phyloP scores from a whole-genome alignment of 2,888 invertebrate genomes.

The Philhelius pedissequus region DNA sequence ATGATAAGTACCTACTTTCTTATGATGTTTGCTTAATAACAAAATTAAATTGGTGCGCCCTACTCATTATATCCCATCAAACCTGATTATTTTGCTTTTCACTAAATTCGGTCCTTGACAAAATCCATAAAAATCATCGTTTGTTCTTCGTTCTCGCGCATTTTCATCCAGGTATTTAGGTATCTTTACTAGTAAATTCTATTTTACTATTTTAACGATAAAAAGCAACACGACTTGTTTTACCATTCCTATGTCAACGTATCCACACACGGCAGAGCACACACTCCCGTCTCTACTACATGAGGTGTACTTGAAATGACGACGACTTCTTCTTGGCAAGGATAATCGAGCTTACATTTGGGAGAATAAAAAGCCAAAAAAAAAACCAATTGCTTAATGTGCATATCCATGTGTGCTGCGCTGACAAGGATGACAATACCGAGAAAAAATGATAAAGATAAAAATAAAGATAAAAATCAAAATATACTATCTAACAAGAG shows the following conservation, averaged over 20 bases:
- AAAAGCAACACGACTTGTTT: neutral
- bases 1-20: too few species aligned
- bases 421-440: constrained; percentile 3
- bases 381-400: constrained; percentile 29
- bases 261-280: neutral
- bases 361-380: neutral
- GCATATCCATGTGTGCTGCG: constrained; percentile 32
- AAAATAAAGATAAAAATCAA: constrained; percentile 28
- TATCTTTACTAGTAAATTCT: neutral
- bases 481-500: neutral
- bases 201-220: neutral
- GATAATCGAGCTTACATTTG: neutral
- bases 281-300: neutral
- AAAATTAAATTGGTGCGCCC: neutral
- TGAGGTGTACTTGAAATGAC: too few species aligned
- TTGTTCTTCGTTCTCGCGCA: neutral
- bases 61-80: neutral
- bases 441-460: neutral
- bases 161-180: neutral
- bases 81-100: neutral
- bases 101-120: neutral
- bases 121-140: neutral
- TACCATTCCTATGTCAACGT: constrained; percentile 17
- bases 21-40: too few species aligned
- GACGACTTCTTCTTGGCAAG: neutral